Evolutionary conservation across 2,888 invertebrate genomes (phyloP), one percentile per base, ranked within the genome.

Genomic region (Acronicta leporina): DNA sequence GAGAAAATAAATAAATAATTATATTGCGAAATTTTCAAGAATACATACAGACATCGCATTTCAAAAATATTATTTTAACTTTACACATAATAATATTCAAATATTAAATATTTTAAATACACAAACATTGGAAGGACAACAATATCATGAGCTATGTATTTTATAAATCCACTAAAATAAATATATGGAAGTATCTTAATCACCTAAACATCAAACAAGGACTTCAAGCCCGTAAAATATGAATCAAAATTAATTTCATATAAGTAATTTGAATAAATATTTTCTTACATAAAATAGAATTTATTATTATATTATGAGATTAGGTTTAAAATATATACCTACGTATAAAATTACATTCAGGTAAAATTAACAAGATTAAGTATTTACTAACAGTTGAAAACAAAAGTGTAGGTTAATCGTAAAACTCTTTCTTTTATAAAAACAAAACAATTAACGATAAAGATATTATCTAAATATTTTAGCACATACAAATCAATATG

Each of bases 181-280:
- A 77, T 75, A 77, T 75, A 68, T 83, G 83, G 81, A 84, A 77
- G 62, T 68, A 73, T 52, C 70, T 71, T 77, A 73, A 40, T 41
- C 55, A 77, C 35, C 73, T 85, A 79, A 72, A 75, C 68, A 72
- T 68, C 75, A 79, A 84, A 80, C 75, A 76, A 77, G 80, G 80
- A 76, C 85, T 86, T 77, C 43, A 63, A 86, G 84, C 77, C 81
- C 83, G 62, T 69, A 80, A 75, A 78, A 78, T 73, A 79, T 77
- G 60, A 63, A 66, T 69, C n/a, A 60, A 70, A 68, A 62, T 53
- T 61, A 73, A 30, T 59, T 72, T 50, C 62, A 54, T 51, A 59
- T 20, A n/a, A n/a, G n/a, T n/a, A 61, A 38, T 66, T 67, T 68
- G 59, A 59, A 42, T 67, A 58, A 38, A 9, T 47, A 44, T 52